These are phyloP conservation scores for Carcharodon carcharias DNA, from an alignment of 2,797 vertebrate genomes.

Conservation along the genomic window DNA sequence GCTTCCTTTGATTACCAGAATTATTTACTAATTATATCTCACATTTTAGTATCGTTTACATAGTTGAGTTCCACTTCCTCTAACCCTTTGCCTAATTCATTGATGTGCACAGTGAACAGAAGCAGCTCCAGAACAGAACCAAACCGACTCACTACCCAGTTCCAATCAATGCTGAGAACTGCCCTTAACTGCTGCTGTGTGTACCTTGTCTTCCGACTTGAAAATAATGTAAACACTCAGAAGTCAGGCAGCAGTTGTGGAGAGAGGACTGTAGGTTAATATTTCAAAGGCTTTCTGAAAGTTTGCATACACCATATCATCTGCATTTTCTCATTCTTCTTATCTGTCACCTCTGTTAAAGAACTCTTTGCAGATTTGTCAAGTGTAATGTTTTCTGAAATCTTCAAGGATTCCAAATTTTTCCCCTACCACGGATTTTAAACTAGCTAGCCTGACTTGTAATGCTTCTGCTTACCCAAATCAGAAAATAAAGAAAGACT, in stretches of 20 bases:
- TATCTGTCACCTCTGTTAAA: background rate
- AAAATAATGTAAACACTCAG: background rate
- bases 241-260: background rate
- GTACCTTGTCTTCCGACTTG: background rate
- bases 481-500: background rate
- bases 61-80: background rate
- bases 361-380: background rate
- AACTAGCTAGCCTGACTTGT: background rate
- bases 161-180: background rate
- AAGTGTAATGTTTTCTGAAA: background rate
- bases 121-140: background rate
- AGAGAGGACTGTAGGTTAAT: background rate
- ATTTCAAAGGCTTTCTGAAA: background rate
- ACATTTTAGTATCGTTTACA: background rate
- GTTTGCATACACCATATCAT: background rate
- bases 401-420: background rate
- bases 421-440: background rate
- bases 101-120: background rate
- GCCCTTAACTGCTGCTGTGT: background rate
- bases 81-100: background rate
- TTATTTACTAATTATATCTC: background rate
- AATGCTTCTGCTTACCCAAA: background rate
- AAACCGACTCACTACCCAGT: background rate
- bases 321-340: background rate
- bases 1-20: background rate